Conservation (phyloP, 1,140 invertebrate species). For the Gonioctena quinquepunctata region DNA sequence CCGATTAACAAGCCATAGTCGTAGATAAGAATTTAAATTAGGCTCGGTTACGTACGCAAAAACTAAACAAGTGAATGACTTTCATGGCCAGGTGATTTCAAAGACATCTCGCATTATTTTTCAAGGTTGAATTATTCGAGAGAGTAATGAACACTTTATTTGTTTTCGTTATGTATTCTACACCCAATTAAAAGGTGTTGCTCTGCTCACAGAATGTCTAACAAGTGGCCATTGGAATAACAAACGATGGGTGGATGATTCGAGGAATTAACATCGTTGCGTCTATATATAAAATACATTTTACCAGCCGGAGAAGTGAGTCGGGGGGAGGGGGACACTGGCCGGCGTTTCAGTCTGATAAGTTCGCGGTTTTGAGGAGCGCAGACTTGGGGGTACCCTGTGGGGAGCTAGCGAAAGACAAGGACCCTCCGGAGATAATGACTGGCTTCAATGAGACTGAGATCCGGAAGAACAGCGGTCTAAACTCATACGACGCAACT, state of each 20-base stretch:
- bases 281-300: no score
- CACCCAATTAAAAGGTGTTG: neutral
- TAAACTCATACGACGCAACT: no score
- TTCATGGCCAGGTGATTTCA: neutral
- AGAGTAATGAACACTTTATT: neutral
- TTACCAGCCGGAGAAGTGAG: no score
- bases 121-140: neutral
- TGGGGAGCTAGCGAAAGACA: neutral
- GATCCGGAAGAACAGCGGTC: no score
- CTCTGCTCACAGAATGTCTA: neutral
- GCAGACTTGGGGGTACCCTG: neutral
- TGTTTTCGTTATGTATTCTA: constrained; percentile 3
- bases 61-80: constrained; percentile 1
- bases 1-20: neutral
- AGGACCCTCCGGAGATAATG: no score
- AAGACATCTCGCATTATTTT: neutral
- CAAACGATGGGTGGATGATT: neutral
- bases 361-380: neutral
- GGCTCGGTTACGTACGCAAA: neutral
- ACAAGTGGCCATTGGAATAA: neutral
- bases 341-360: neutral
- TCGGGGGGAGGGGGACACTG: neutral
- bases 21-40: neutral
- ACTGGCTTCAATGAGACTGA: no score
- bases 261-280: neutral